These are phyloP conservation scores for Drosophila kanekoi DNA, from an alignment of 2,888 invertebrate genomes.

Conservation along the genomic window DNA sequence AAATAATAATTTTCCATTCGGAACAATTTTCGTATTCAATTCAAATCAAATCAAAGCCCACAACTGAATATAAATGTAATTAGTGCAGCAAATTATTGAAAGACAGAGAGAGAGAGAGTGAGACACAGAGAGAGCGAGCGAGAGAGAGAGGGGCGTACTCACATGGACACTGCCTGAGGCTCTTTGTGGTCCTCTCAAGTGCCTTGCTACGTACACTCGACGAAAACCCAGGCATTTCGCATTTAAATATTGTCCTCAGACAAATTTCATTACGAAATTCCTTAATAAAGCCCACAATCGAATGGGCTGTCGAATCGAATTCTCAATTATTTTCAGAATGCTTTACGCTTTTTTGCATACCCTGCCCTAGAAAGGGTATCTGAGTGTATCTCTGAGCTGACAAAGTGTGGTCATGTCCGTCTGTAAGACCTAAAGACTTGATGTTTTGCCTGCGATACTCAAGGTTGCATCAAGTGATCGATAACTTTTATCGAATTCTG, in stretches of 20 bases:
- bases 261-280: no score
- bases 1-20: conserved; percentile 67
- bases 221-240: neutral
- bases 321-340: no score
- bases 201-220: conserved; percentile 2
- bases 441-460: no score
- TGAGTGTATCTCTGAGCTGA: no score
- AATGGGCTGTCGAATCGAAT: no score
- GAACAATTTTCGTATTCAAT: conserved; percentile 40
- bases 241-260: neutral
- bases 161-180: neutral
- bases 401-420: no score
- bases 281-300: no score
- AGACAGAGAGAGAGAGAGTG: neutral
- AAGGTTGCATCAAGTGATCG: no score
- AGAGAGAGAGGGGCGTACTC: neutral
- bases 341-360: no score
- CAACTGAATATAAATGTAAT: conserved; percentile 41
- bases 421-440: no score
- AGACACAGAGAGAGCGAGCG: neutral
- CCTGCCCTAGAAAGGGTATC: no score
- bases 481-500: no score
- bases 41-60: conserved; percentile 50
- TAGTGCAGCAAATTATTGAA: conserved; percentile 21
- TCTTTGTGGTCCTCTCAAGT: conserved; percentile 4